Evolutionary conservation across 2,797 vertebrate genomes (phyloP).

Genomic region (Vireo griseus): DNA sequence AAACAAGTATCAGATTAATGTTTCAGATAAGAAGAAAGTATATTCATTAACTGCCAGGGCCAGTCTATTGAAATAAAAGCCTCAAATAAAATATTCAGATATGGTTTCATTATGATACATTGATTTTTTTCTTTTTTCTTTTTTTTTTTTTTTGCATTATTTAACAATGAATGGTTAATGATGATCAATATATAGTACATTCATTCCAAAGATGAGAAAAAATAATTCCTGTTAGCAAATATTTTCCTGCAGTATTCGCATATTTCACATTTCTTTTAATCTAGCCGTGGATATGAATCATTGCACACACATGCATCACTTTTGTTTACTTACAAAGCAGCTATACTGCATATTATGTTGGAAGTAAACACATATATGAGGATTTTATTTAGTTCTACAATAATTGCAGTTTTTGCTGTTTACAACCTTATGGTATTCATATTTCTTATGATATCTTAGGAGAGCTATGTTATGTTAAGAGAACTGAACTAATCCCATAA

Average conservation of each 20-base stretch:
- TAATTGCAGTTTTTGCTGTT: neutral
- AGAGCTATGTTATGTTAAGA: neutral
- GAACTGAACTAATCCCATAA: neutral
- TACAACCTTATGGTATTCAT: neutral
- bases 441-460: neutral
- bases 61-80: neutral
- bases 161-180: neutral
- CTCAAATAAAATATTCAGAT: neutral
- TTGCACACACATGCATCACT: neutral
- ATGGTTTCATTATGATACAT: neutral
- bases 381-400: neutral
- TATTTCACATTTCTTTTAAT: neutral
- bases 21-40: slow-evolving; percentile 17
- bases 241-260: neutral
- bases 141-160: neutral
- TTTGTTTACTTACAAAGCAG: neutral
- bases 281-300: neutral
- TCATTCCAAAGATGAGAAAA: neutral
- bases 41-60: slow-evolving; percentile 12
- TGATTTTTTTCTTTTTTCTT: neutral
- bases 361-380: neutral
- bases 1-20: slow-evolving; percentile 30
- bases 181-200: neutral
- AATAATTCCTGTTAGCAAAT: neutral
- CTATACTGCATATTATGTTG: neutral